A percentile compares a stretch with the other conserved stretches of the same genome.
Evolutionary conservation across 2,888 invertebrate species (phyloP).

Genomic region (Ornithoptera alexandrae): DNA sequence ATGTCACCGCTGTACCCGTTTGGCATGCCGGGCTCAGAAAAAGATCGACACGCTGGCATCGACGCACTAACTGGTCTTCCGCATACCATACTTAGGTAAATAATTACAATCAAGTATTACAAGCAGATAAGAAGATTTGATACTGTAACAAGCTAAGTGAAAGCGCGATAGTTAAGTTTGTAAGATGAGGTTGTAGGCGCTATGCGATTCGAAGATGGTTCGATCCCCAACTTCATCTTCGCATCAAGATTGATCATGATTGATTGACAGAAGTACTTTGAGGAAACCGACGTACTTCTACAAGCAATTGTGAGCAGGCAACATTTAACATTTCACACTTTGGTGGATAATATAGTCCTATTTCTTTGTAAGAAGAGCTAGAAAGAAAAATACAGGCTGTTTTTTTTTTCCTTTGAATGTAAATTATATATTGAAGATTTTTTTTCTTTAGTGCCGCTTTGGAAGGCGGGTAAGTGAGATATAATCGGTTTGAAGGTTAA

Average conservation of each 20-base stretch:
- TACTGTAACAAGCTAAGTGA: neutral
- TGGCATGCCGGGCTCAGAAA: constrained; percentile 68
- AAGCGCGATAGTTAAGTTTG: no score
- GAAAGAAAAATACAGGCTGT: no score
- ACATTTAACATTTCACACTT: no score
- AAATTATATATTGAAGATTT: constrained; percentile 25
- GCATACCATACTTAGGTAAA: constrained; percentile 73
- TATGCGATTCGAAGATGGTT: no score
- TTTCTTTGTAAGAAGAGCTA: no score
- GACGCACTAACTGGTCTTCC: constrained; percentile 73
- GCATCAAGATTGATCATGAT: no score
- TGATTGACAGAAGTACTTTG: no score
- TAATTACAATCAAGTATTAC: neutral
- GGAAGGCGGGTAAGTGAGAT: constrained; percentile 83
- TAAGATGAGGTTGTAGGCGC: no score
- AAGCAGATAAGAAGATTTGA: neutral
- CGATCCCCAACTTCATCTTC: no score
- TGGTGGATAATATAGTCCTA: no score
- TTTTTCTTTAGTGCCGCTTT: constrained; percentile 82
- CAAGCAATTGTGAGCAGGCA: no score
- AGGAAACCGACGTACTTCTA: no score
- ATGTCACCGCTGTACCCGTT: constrained; percentile 72
- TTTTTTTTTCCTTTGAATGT: neutral
- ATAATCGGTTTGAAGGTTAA: neutral
- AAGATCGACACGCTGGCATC: constrained; percentile 68